Evolutionary conservation across 1,140 invertebrate species (phyloP).

Genomic region (Aphelinus atriplicis): DNA sequence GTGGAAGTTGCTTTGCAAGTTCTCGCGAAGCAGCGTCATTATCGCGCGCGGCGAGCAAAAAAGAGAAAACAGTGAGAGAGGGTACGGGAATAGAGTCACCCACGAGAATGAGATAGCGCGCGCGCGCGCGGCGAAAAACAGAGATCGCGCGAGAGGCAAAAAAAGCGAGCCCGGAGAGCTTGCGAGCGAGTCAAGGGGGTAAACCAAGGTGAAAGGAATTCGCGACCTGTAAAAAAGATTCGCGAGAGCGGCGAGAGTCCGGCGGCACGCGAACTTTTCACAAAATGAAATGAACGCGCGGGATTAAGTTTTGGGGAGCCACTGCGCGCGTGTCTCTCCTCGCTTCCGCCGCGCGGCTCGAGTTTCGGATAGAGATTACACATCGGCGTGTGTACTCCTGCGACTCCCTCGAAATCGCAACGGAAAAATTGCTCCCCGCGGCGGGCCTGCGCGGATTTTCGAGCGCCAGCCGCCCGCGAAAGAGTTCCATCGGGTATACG

Average conservation of each 20-base stretch:
- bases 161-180: background rate
- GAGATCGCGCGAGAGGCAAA: background rate
- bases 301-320: slow-evolving; percentile 36
- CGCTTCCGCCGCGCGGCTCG: no score
- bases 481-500: no score
- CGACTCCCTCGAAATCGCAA: no score
- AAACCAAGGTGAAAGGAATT: slow-evolving; percentile 37
- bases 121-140: background rate
- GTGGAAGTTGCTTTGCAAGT: slow-evolving; percentile 37
- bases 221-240: slow-evolving; percentile 42
- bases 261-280: slow-evolving; percentile 35
- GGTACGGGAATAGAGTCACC: slow-evolving; percentile 13
- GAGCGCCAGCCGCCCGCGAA: no score
- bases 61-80: slow-evolving; percentile 10
- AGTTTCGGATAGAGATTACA: no score
- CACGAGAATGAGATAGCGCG: background rate
- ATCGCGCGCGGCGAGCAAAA: slow-evolving; percentile 20
- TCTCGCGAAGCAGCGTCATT: slow-evolving; percentile 40
- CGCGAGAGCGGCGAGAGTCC: slow-evolving; percentile 2
- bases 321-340: no score
- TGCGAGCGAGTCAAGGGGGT: background rate
- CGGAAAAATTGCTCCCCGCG: no score
- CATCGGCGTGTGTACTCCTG: no score
- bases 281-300: slow-evolving; percentile 37
- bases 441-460: background rate